Conservation (phyloP, 2,888 invertebrate genomes). For the Lasius platythorax region DNA sequence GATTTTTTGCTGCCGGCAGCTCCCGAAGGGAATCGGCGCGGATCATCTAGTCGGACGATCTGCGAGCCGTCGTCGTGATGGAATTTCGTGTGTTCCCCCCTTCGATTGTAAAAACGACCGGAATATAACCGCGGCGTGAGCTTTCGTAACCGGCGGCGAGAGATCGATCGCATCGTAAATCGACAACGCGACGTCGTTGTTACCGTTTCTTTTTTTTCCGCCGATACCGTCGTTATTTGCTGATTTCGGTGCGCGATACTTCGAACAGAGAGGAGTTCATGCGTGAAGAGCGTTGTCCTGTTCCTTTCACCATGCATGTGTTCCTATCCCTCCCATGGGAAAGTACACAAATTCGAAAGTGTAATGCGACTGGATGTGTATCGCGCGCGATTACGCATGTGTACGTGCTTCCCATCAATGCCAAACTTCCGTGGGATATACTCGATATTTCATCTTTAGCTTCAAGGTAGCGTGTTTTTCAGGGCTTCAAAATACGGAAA, state of each 20-base stretch:
- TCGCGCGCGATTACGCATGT: constrained; percentile 27
- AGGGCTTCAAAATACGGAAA: not conserved
- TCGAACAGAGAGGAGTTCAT: constrained; percentile 56
- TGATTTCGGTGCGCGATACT: constrained; percentile 52
- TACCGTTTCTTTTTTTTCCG: constrained; percentile 29
- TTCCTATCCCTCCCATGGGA: constrained; percentile 38
- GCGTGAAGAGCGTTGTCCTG: constrained; percentile 47
- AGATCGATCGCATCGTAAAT: constrained; percentile 60
- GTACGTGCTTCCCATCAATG: constrained; percentile 27
- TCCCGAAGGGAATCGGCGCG: constrained; percentile 53
- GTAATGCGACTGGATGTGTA: constrained; percentile 22
- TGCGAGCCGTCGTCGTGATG: constrained; percentile 29
- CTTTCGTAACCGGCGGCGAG: constrained; percentile 56
- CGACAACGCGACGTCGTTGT: constrained; percentile 33
- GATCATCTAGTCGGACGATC: constrained; percentile 50
- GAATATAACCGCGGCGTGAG: constrained; percentile 20
- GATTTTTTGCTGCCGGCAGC: constrained; percentile 58
- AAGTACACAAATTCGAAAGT: constrained; percentile 57
- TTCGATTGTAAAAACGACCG: constrained; percentile 33
- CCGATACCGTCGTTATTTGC: constrained; percentile 52
- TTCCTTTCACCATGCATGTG: constrained; percentile 46
- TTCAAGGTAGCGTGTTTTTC: not conserved
- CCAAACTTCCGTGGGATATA: constrained; percentile 17
- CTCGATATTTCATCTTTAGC: not conserved
- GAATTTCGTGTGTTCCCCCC: constrained; percentile 39